These are phyloP conservation scores for Tortricodes alternella DNA, from an alignment of 2,888 invertebrate genomes.

Conservation along the genomic window DNA sequence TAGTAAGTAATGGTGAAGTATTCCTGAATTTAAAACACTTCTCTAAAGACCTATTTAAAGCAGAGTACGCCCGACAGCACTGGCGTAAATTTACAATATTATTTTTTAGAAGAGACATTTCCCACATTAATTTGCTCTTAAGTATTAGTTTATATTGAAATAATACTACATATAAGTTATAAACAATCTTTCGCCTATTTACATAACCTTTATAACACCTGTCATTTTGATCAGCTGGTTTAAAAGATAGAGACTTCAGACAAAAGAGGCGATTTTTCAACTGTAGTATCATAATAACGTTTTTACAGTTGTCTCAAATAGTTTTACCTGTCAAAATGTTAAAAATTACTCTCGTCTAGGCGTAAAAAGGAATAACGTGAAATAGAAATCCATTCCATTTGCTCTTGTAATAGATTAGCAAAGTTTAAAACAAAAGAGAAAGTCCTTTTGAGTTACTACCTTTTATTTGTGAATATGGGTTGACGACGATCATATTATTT, in stretches of 20 bases:
- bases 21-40: conserved; percentile 39
- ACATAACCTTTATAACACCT: conserved; percentile 20
- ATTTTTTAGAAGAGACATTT: conserved; percentile 18
- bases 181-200: conserved; percentile 13
- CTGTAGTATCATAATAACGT: background rate
- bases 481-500: background rate
- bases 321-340: conserved; percentile 1
- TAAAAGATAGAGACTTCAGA: background rate
- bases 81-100: conserved; percentile 6
- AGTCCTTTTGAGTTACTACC: too few relatives aligned
- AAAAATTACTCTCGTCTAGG: too few relatives aligned
- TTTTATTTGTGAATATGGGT: too few relatives aligned
- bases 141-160: background rate
- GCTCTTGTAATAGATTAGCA: too few relatives aligned
- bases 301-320: background rate
- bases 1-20: conserved; percentile 39
- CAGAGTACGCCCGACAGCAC: conserved; percentile 15
- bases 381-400: too few relatives aligned
- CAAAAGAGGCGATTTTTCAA: too few relatives aligned
- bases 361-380: too few relatives aligned
- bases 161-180: conserved; percentile 7
- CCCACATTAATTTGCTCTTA: background rate
- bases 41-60: conserved; percentile 34
- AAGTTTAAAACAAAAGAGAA: too few relatives aligned
- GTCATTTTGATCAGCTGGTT: conserved; percentile 20